Conservation (phyloP, 2,888 invertebrate genomes). For the Dynastes grantii region DNA sequence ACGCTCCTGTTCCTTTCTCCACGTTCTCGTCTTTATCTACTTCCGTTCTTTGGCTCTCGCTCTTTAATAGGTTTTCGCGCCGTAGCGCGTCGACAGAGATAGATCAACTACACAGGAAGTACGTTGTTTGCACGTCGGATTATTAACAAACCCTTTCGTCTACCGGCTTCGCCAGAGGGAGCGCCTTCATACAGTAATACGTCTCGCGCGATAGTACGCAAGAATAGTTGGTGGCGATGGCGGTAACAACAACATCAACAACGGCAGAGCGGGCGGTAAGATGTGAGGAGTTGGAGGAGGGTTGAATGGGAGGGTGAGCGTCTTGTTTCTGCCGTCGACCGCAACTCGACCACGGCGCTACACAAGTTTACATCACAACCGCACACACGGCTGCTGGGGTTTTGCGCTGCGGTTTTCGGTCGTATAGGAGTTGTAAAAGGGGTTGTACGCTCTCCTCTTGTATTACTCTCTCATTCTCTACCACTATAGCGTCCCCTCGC, state of each 20-base stretch:
- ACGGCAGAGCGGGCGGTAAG: constrained; percentile 50
- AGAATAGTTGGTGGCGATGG: not conserved
- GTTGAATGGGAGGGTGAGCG: constrained; percentile 17
- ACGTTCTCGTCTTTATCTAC: constrained; percentile 23
- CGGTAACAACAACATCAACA: constrained; percentile 42
- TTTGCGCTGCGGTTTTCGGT: constrained; percentile 63
- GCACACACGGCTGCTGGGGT: constrained; percentile 65
- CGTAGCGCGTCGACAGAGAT: constrained; percentile 30
- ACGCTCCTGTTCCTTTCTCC: constrained; percentile 15
- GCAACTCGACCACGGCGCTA: constrained; percentile 66
- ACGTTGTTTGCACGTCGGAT: constrained; percentile 62
- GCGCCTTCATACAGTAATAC: constrained; percentile 58
- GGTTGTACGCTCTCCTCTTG: constrained; percentile 41
- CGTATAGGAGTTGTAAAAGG: constrained; percentile 44
- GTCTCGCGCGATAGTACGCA: constrained; percentile 3
- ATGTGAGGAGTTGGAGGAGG: constrained; percentile 52
- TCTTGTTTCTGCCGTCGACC: constrained; percentile 60
- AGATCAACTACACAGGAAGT: constrained; percentile 48
- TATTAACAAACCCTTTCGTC: constrained; percentile 61
- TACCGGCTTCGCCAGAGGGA: constrained; percentile 57
- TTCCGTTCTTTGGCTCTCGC: not conserved
- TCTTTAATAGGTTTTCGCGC: constrained; percentile 15
- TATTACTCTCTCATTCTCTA: not conserved
- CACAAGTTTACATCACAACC: constrained; percentile 68
- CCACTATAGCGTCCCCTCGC: constrained; percentile 27